A percentile compares a stretch with the other conserved stretches of the same genome.
Evolutionary conservation across 2,113 vertebrate genomes (phyloP).

Genomic region (Etheostoma cragini): DNA sequence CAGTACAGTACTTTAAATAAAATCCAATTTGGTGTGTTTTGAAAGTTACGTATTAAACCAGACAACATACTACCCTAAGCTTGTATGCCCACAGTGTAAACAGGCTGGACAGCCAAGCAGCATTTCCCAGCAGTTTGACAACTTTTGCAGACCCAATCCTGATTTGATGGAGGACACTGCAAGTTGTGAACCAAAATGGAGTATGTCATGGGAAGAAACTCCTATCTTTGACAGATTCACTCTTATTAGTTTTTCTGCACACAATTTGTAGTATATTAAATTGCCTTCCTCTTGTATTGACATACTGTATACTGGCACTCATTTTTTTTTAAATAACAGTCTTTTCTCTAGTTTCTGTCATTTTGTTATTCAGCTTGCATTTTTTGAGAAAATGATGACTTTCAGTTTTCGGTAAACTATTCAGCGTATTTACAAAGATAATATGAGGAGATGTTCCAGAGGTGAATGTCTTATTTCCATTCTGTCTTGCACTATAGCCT

Average conservation of each 20-base stretch:
- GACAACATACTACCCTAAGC: neutral
- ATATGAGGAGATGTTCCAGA: conserved; percentile 41
- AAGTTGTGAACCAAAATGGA: conserved; percentile 10
- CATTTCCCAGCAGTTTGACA: conserved; percentile 13
- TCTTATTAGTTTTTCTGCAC: conserved; percentile 22
- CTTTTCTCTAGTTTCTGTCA: conserved; percentile 59
- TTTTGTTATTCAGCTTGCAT: conserved; percentile 61
- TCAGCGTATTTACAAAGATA: conserved; percentile 59
- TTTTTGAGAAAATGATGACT: conserved; percentile 65
- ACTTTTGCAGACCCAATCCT: neutral
- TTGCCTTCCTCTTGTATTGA: conserved; percentile 9
- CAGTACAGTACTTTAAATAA: neutral
- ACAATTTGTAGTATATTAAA: conserved; percentile 38
- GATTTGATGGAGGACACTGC: conserved; percentile 7
- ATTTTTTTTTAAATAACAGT: conserved; percentile 61
- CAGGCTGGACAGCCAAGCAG: neutral
- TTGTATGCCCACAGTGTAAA: neutral
- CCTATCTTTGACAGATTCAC: conserved; percentile 33
- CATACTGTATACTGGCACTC: conserved; percentile 37
- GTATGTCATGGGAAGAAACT: conserved; percentile 5
- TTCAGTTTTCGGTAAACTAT: conserved; percentile 35
- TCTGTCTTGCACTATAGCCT: conserved; percentile 13
- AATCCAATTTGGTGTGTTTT: neutral
- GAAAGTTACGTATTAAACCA: neutral
- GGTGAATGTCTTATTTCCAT: conserved; percentile 37